Evolutionary conservation across 1,140 invertebrate genomes (phyloP).

Genomic region (Adoxophyes honmai): DNA sequence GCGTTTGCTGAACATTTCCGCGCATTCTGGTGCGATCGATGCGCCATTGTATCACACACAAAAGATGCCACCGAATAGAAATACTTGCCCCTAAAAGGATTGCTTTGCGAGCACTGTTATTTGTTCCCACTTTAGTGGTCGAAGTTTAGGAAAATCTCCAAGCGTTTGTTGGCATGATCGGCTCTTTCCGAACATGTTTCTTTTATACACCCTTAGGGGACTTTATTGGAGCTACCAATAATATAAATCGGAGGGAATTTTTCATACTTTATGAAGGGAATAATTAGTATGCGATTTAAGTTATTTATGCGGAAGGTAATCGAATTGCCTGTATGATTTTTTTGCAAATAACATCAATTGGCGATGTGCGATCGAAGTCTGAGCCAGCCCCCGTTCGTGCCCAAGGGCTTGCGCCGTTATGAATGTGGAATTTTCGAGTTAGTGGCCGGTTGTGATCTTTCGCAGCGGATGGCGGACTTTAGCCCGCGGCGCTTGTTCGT

Average conservation of each 20-base stretch:
- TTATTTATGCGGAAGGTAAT: slow-evolving; percentile 17
- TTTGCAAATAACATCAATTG: slow-evolving; percentile 28
- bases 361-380: slow-evolving; percentile 16
- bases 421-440: slow-evolving; percentile 66
- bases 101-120: slow-evolving; percentile 42
- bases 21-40: slow-evolving; percentile 50
- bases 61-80: slow-evolving; percentile 57
- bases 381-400: slow-evolving; percentile 33
- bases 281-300: slow-evolving; percentile 2
- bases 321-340: slow-evolving; percentile 22
- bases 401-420: slow-evolving; percentile 54
- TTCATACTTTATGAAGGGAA: slow-evolving; percentile 1
- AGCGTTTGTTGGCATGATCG: background rate
- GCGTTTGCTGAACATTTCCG: slow-evolving; percentile 48
- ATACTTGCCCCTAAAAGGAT: slow-evolving; percentile 52
- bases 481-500: slow-evolving; percentile 49
- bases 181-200: background rate
- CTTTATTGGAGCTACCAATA: slow-evolving; percentile 4
- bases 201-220: background rate
- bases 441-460: slow-evolving; percentile 60
- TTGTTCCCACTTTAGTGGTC: slow-evolving; percentile 41
- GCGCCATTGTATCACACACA: slow-evolving; percentile 59
- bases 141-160: slow-evolving; percentile 5
- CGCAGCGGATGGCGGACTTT: slow-evolving; percentile 35
- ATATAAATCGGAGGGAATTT: slow-evolving; percentile 2